Base-by-base conservation (phyloP, 1,140 invertebrate genomes). In the Catajapyx aquilonaris region DNA sequence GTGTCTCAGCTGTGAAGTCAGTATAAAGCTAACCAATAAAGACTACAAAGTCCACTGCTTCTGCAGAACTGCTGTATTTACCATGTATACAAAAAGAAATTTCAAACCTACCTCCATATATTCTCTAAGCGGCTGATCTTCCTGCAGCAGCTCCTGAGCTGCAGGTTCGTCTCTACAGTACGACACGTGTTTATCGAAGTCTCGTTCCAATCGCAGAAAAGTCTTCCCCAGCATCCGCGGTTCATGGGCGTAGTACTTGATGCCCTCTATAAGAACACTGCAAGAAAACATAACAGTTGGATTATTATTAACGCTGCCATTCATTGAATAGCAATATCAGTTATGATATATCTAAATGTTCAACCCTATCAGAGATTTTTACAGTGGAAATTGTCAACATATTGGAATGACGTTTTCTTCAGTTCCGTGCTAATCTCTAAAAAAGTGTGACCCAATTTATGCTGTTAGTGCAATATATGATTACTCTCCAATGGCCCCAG, bases 161-260 rank as follows among this genome's bases (percentile, higher is more conserved):
- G 68, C 53, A 1, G 81, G 79, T 57, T 90, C 81, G 49, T 86
- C 78, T 53, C 74, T 71, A 49, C 80, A 87, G 54, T 90, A 91
- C 19, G 71, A 70, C 15, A 87, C 84, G 56, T 91, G 85, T 51
- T 85, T 83, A 59, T 91, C 86, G 52, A 93, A 91, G 59, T 91
- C 84, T 41, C 81, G 62, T 64, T 90, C 84, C 66, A 91, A 59
- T 50, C 84, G 64, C 30, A 91, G 54, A 55, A 91, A 83, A 32
- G 84, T 81, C 51, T 77, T 78, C 10, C 80, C 83, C 30, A 90
- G 64, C 66, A 85, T 76, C 15, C 68, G 69, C 32, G 85, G 84
- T 51, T 91, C 79, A 44, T 78, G 76, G 5, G 81, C 76, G 54
- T 91, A 87, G 57, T 87, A 91, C 51, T 90, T 87, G 30, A 93